Base-by-base conservation (phyloP, 2,113 vertebrate genomes). In the Amia ocellicauda region DNA sequence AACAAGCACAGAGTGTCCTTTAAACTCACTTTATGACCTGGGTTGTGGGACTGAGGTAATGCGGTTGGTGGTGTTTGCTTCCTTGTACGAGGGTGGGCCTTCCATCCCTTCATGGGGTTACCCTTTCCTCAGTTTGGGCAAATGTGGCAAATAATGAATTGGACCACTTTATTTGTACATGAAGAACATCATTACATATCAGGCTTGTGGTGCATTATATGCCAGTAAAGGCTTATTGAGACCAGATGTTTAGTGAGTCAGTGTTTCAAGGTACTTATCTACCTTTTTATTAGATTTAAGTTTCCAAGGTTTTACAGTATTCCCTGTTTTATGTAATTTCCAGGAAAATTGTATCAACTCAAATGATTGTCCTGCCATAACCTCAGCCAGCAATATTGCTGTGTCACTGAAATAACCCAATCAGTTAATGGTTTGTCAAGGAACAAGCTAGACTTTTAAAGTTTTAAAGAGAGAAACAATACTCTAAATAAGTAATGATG, bases 11-110 rank as follows among this genome's bases (percentile, higher is more conserved):
- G 53, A 56, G 29, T 23, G 22, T 23, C 40, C 28, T 69, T 64
- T 66, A n/a, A 76, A 63, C 62, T 67, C 60, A 24, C 59, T 67
- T 67, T 57, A 55, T 36, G 22, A 31, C 57, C 20, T 52, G 31
- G 41, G 52, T 60, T 63, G 64, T 58, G 60, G 69, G 64, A 53
- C 50, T 65, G 67, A 42, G 43, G 63, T 24, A 42, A 16, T 71
- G 50, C 56, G 64, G 66, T 65, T 62, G 5, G 9, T 60, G 58
- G 43, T 36, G 56, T 66, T 71, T 66, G 29, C 56, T 71, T 71
- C 49, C n/a, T 59, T 20, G 58, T 23, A 40, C 55, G 8, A 11
- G 66, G 67, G 59, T 62, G 54, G 66, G 24, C 42, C 55, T 36
- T 28, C 45, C 26, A 58, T 49, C 42, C 13, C 27, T 3, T 19